Percentiles rank a stretch among this genome's conserved stretches.
Evolutionary conservation across 2,113 vertebrate genomes (phyloP).

Genomic region (Caloenas nicobarica): DNA sequence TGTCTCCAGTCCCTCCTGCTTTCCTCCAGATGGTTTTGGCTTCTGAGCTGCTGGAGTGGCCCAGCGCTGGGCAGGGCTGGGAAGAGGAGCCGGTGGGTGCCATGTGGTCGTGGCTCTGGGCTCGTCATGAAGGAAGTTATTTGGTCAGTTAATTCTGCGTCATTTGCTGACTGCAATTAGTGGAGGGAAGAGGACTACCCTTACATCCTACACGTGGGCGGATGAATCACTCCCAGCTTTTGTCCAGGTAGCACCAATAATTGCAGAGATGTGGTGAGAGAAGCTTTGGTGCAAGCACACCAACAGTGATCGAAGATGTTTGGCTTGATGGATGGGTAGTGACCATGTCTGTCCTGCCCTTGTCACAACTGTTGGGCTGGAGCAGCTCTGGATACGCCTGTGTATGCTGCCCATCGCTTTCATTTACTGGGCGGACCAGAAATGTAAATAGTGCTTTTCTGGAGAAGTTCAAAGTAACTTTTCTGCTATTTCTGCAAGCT

Average conservation of each 20-base stretch:
- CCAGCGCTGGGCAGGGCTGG: neutral
- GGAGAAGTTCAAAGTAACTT: neutral
- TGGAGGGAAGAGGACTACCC: neutral
- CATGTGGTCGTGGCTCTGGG: neutral
- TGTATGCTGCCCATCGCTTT: neutral
- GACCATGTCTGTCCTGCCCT: accelerated
- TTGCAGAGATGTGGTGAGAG: neutral
- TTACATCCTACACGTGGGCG: accelerated
- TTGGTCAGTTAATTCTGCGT: neutral
- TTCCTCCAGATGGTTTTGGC: neutral
- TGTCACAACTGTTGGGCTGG: accelerated
- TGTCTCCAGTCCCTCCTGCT: neutral
- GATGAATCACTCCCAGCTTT: neutral
- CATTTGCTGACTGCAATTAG: accelerated
- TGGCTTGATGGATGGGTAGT: neutral
- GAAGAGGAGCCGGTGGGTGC: neutral
- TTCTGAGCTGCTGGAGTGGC: neutral
- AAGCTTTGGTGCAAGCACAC: neutral
- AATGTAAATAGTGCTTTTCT: neutral
- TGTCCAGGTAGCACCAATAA: neutral
- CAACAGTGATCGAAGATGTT: neutral
- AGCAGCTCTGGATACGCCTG: neutral
- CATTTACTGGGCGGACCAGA: neutral
- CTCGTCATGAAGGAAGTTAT: accelerated
- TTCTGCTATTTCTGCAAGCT: neutral